A percentile compares a stretch with the other conserved stretches of the same genome.
Conservation (phyloP, 2,797 vertebrate genomes). For the Sebastes iracundus region DNA sequence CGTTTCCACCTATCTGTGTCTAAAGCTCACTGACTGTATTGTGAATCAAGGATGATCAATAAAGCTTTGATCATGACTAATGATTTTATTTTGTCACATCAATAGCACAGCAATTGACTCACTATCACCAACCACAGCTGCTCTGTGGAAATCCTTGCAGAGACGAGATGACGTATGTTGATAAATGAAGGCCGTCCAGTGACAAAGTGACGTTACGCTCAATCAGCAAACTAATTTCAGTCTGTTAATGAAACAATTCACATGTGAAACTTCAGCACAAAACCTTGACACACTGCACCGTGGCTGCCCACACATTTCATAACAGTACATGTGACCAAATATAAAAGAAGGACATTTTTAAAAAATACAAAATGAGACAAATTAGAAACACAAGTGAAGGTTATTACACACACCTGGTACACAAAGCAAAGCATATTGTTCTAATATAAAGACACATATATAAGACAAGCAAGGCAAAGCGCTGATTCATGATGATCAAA, state of each 20-base stretch:
- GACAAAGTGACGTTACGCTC: slow-evolving; percentile 18
- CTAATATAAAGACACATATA: slow-evolving; percentile 17
- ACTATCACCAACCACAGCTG: slow-evolving; percentile 40
- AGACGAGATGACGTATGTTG: slow-evolving; percentile 43
- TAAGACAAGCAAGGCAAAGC: slow-evolving; percentile 54
- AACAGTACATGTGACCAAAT: slow-evolving; percentile 41
- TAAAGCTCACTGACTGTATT: not conserved
- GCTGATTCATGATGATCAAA: slow-evolving; percentile 39
- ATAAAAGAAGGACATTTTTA: slow-evolving; percentile 21
- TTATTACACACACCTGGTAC: slow-evolving; percentile 5
- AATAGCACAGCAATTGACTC: slow-evolving; percentile 67
- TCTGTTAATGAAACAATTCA: slow-evolving; percentile 30
- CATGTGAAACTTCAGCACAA: slow-evolving; percentile 37
- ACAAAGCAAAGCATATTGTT: slow-evolving; percentile 42
- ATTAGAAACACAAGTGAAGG: slow-evolving; percentile 27
- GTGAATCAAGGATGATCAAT: not conserved
- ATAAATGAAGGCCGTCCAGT: slow-evolving; percentile 21
- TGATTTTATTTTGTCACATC: slow-evolving; percentile 77
- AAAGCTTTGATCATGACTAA: slow-evolving; percentile 37
- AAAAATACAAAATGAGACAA: slow-evolving; percentile 38
- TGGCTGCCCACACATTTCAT: slow-evolving; percentile 21
- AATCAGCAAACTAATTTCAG: slow-evolving; percentile 35
- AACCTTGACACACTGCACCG: slow-evolving; percentile 29
- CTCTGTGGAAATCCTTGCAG: slow-evolving; percentile 45
- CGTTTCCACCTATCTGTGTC: not conserved